Conservation (phyloP, 2,797 vertebrate genomes). For the Macropodus opercularis region DNA sequence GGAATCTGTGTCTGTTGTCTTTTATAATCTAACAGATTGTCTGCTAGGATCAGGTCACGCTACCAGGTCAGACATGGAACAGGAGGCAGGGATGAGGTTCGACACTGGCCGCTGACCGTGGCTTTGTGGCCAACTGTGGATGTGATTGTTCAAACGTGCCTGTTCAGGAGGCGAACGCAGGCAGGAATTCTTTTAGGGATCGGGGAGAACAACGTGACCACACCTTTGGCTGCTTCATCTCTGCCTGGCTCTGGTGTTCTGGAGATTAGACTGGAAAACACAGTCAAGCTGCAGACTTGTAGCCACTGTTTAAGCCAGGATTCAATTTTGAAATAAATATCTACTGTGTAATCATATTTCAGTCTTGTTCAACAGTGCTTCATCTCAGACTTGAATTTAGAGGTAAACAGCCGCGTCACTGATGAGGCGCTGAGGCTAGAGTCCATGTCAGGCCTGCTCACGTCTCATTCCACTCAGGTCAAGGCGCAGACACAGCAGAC, state of each 20-base stretch:
- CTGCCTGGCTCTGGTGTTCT: neutral
- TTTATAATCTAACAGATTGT: too few relatives aligned
- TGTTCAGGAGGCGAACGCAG: neutral
- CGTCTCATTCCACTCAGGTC: constrained; percentile 61
- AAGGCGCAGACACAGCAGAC: constrained; percentile 8
- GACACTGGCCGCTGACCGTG: too few relatives aligned
- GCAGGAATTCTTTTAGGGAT: neutral
- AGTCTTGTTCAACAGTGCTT: neutral
- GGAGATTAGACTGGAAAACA: neutral
- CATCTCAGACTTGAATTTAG: neutral
- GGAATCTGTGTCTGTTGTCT: too few relatives aligned
- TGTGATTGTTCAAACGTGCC: neutral
- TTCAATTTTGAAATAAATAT: constrained; percentile 1
- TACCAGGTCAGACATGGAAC: too few relatives aligned
- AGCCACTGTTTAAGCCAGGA: constrained; percentile 1
- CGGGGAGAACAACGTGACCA: neutral
- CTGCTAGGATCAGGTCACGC: too few relatives aligned
- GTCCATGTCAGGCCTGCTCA: constrained; percentile 11
- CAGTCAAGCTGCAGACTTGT: neutral
- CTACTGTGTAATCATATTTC: neutral
- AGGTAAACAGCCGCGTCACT: neutral
- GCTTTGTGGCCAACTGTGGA: too few relatives aligned
- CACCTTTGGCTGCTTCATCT: neutral
- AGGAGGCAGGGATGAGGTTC: too few relatives aligned
- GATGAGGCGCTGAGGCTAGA: neutral